A percentile compares a stretch with the other conserved stretches of the same genome.
Evolutionary conservation across 2,113 vertebrate genomes (phyloP).

Genomic region (Heloderma charlesbogerti): DNA sequence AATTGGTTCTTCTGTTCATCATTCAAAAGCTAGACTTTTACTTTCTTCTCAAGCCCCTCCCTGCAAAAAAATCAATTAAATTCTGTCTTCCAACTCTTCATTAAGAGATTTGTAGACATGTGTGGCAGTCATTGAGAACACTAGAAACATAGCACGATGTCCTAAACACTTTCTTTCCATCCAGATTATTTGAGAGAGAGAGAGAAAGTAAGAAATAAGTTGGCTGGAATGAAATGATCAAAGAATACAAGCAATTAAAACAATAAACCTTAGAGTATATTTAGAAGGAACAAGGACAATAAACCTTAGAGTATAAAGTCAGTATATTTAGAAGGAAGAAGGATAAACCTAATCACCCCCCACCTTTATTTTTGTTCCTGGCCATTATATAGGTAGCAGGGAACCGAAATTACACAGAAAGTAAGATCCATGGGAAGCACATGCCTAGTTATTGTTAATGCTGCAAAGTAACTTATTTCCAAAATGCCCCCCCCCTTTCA

Average conservation of each 20-base stretch:
- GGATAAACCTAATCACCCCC: no score
- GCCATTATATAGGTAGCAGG: neutral
- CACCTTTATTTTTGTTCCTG: neutral
- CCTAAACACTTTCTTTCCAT: neutral
- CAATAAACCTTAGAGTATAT: neutral
- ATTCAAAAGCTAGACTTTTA: neutral
- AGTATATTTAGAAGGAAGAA: neutral
- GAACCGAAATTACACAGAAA: neutral
- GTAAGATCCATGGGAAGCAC: neutral
- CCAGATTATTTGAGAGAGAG: neutral
- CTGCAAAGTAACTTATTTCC: neutral
- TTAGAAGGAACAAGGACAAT: neutral
- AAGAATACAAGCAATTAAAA: slow-evolving; percentile 48
- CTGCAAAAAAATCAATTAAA: neutral
- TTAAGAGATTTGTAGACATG: neutral
- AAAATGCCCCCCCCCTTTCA: neutral
- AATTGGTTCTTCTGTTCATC: neutral
- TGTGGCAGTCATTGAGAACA: neutral
- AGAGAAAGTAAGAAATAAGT: neutral
- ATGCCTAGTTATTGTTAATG: neutral
- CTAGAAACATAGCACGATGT: neutral
- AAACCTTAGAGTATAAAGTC: no score
- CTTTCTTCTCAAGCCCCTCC: neutral
- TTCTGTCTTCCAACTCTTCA: neutral
- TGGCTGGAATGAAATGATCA: neutral